Conservation (phyloP, 92 coral and sea anemone genomes). For the Heteractis magnifica region DNA sequence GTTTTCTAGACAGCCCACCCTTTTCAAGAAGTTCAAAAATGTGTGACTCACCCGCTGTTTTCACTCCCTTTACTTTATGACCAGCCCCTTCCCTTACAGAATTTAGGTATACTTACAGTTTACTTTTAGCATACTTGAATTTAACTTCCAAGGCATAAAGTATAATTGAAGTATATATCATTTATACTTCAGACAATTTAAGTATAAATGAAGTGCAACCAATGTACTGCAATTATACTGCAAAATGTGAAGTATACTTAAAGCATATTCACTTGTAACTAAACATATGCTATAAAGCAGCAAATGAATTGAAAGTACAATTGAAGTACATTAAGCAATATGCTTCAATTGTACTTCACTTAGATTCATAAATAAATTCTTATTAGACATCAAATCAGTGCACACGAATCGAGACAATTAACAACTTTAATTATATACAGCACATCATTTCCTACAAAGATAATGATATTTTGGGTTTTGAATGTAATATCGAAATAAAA, state of each 20-base stretch:
- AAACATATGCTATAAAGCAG: background rate
- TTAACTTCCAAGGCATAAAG: conserved; percentile 10
- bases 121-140: conserved; percentile 9
- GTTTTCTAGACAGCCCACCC: too few relatives aligned
- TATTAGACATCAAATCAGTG: too few relatives aligned
- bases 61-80: too few relatives aligned
- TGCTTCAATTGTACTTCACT: background rate
- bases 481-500: background rate
- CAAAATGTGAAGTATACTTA: conserved; percentile 12
- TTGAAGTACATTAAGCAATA: background rate
- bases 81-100: background rate
- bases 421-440: background rate
- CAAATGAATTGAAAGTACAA: background rate
- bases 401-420: too few relatives aligned
- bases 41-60: too few relatives aligned
- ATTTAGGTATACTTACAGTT: conserved; percentile 1
- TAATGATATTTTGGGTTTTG: background rate
- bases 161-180: conserved; percentile 11
- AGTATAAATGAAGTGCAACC: conserved; percentile 17
- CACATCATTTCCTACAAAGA: background rate
- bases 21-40: too few relatives aligned
- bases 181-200: conserved; percentile 13
- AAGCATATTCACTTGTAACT: background rate
- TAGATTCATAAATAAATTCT: background rate
- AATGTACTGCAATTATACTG: conserved; percentile 1